phyloP scores from a whole-genome alignment of 1,140 invertebrate species.

The Drosophila subpulchrella region DNA sequence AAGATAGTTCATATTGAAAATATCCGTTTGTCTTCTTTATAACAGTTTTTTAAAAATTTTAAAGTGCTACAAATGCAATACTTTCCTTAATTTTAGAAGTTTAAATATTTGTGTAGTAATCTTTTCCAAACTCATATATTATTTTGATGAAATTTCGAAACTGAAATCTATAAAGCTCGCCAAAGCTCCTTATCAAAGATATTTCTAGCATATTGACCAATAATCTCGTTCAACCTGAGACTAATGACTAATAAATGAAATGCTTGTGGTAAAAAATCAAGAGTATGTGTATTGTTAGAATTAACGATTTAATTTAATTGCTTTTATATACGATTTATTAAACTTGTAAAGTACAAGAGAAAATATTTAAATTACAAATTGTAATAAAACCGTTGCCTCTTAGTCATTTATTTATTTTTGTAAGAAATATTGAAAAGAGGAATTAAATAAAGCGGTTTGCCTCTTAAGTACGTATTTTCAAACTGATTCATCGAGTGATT shows the following conservation, averaged over 20 bases:
- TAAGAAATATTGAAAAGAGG: not conserved
- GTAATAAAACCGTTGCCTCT: not conserved
- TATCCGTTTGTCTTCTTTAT: not conserved
- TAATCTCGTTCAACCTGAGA: not conserved
- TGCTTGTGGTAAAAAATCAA: not conserved
- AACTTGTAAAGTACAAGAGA: not conserved
- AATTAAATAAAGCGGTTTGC: not conserved
- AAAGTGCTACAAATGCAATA: not conserved
- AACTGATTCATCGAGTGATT: constrained; percentile 31
- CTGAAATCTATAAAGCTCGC: not conserved
- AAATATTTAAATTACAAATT: not conserved
- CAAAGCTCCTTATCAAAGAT: constrained; percentile 2
- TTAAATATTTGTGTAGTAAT: not conserved
- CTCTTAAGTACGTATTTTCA: constrained; percentile 11
- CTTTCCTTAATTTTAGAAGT: not conserved
- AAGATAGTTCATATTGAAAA: not conserved
- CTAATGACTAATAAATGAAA: constrained; percentile 6
- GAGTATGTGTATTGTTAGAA: not conserved
- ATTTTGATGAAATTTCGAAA: too few relatives aligned
- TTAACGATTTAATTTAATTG: not conserved
- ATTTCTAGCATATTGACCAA: constrained; percentile 10
- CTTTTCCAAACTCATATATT: not conserved
- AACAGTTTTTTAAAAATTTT: not conserved
- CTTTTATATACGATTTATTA: not conserved
- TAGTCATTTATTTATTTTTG: constrained; percentile 8